Conservation (phyloP, 2,888 invertebrate species). For the Netelia inedita region DNA sequence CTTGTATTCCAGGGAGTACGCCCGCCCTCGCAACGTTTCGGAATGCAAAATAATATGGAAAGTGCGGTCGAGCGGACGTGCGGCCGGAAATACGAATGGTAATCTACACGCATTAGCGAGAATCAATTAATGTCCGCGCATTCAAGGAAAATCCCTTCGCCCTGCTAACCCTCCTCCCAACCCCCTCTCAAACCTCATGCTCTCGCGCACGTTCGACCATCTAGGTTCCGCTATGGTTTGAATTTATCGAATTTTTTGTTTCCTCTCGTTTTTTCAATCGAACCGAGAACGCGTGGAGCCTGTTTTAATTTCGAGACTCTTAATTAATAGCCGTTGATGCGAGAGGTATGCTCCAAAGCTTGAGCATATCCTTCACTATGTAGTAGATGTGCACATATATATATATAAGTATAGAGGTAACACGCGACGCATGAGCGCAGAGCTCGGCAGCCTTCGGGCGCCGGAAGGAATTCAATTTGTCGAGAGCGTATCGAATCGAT, state of each 20-base stretch:
- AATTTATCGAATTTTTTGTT: conserved; percentile 16
- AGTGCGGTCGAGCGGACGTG: neutral
- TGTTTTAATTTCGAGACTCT: conserved; percentile 60
- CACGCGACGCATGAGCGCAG: conserved; percentile 58
- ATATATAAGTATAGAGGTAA: conserved; percentile 22
- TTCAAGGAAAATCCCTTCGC: conserved; percentile 43
- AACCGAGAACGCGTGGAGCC: conserved; percentile 43
- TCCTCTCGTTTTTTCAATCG: conserved; percentile 22
- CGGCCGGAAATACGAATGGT: conserved; percentile 28
- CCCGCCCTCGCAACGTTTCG: neutral
- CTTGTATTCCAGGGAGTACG: neutral
- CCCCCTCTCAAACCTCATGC: neutral
- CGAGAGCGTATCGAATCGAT: conserved; percentile 65
- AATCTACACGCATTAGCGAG: conserved; percentile 44
- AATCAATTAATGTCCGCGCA: conserved; percentile 50
- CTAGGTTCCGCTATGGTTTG: neutral
- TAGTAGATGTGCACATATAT: neutral
- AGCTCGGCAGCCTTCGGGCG: conserved; percentile 50
- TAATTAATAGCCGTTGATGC: conserved; percentile 59
- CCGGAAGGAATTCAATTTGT: conserved; percentile 68
- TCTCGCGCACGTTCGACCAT: neutral
- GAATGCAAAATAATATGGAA: conserved; percentile 17
- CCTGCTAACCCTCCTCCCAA: neutral
- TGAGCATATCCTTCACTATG: conserved; percentile 15
- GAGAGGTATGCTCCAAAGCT: conserved; percentile 19